Evolutionary conservation across 2,113 vertebrate species (phyloP).

Genomic region (Piliocolobus tephrosceles): DNA sequence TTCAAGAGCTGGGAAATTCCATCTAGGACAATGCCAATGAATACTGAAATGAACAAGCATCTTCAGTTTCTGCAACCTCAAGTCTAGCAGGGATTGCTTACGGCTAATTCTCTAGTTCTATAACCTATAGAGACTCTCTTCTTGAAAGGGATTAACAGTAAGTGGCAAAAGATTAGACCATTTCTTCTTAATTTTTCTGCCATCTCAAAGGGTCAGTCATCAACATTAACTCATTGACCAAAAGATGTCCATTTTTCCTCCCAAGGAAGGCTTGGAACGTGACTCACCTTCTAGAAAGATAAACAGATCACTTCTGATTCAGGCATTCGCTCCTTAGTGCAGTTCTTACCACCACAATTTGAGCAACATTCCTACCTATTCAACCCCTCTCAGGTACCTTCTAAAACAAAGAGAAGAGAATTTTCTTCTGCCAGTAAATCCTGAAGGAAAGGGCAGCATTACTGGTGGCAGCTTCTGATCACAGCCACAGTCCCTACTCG

Average conservation of each 20-base stretch:
- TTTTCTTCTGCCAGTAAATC: neutral
- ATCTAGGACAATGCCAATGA: neutral
- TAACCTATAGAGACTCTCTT: neutral
- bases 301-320: neutral
- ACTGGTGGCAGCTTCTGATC: neutral
- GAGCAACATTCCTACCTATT: neutral
- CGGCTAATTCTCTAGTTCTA: neutral
- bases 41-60: neutral
- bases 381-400: neutral
- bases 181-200: neutral
- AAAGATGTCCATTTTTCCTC: neutral
- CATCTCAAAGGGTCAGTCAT: neutral
- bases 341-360: neutral
- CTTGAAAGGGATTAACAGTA: neutral
- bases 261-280: neutral
- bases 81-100: neutral
- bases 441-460: neutral
- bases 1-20: neutral
- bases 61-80: neutral
- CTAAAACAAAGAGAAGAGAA: neutral
- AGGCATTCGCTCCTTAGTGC: neutral
- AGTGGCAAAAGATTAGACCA: neutral
- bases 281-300: neutral
- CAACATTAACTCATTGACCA: neutral
- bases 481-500: neutral